Conservation (phyloP, 2,113 vertebrate species). For the Bothrops jararaca region DNA sequence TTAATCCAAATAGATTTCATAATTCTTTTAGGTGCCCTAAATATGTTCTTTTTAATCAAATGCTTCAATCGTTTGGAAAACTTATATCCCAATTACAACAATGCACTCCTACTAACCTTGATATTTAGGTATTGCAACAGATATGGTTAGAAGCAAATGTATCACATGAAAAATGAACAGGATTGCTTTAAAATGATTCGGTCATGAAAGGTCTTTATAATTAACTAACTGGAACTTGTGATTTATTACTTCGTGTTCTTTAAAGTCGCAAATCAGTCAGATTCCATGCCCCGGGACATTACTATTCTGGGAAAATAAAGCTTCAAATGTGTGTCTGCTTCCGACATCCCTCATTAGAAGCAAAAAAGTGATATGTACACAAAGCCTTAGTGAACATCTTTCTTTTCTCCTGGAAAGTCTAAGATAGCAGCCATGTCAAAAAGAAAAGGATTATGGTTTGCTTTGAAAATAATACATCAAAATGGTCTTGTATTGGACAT, state of each 20-base stretch:
- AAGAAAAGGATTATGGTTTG: neutral
- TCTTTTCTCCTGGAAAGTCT: neutral
- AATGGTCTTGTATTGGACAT: neutral
- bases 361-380: neutral
- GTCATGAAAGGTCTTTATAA: neutral
- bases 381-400: neutral
- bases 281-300: neutral
- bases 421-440: neutral
- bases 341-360: neutral
- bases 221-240: neutral
- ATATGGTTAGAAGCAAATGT: conserved; percentile 11
- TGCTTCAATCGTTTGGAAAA: conserved; percentile 34
- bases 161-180: conserved; percentile 30
- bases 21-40: neutral
- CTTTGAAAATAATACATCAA: conserved; percentile 3
- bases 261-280: neutral
- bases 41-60: conserved; percentile 28
- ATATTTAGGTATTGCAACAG: conserved; percentile 2
- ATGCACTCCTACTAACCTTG: conserved; percentile 15
- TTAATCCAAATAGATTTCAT: conserved; percentile 19
- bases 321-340: neutral
- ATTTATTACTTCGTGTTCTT: neutral
- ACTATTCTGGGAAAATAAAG: neutral
- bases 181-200: conserved; percentile 13
- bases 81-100: conserved; percentile 51